phyloP scores from a whole-genome alignment of 2,113 vertebrate species.

The Alligator sinensis region DNA sequence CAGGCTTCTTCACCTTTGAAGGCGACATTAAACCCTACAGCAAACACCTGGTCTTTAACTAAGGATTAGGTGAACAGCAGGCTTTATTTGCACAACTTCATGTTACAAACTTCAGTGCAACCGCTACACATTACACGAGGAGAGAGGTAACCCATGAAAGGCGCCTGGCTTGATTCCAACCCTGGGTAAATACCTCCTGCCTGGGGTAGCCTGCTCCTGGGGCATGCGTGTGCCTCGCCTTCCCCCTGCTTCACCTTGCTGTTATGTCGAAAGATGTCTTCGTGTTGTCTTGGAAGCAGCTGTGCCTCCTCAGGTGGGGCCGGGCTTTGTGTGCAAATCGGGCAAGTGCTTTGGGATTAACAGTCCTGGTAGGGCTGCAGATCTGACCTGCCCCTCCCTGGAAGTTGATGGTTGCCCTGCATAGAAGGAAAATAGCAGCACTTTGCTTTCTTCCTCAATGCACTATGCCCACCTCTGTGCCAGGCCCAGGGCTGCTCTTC shows the following conservation, averaged over 20 bases:
- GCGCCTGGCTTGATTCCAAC: not conserved
- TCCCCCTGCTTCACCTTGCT: not conserved
- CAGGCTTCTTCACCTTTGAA: not conserved
- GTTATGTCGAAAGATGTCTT: not conserved
- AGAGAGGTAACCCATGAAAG: not conserved
- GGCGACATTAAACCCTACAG: not conserved
- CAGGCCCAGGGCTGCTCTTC: too few relatives aligned
- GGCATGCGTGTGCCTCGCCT: not conserved
- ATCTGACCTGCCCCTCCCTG: not conserved
- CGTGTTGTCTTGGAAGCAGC: not conserved
- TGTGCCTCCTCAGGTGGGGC: not conserved
- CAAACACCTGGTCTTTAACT: not conserved
- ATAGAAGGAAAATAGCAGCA: not conserved
- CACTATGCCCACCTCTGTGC: too few relatives aligned
- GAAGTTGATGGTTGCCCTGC: not conserved
- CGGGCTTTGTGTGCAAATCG: not conserved
- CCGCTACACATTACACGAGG: not conserved
- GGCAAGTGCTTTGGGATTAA: not conserved
- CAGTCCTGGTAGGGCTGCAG: not conserved
- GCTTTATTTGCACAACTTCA: not conserved
- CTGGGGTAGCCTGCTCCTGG: not conserved
- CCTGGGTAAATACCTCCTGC: not conserved
- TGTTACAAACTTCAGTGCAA: not conserved
- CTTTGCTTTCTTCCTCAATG: too few relatives aligned
- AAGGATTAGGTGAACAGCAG: not conserved